Conservation (phyloP, 2,113 vertebrate species). For the Pogonocichla stellata region DNA sequence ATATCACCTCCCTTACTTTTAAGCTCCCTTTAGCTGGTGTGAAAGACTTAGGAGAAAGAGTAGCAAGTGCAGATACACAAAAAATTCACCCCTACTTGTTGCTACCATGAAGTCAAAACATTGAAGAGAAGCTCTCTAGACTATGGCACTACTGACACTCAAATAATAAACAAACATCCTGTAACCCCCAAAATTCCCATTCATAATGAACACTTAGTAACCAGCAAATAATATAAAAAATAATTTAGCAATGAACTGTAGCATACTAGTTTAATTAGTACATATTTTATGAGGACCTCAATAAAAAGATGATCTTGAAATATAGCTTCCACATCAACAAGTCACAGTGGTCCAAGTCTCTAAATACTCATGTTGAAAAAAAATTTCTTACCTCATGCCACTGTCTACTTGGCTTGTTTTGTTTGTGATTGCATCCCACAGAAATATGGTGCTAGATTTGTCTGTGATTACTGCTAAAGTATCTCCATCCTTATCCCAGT, state of each 20-base stretch:
- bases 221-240: not conserved
- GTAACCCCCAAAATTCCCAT: not conserved
- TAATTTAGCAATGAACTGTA: not conserved
- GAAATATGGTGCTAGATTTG: conserved; percentile 86
- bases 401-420: conserved; percentile 92
- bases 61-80: not conserved
- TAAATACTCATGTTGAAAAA: not conserved
- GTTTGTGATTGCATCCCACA: conserved; percentile 94
- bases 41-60: not conserved
- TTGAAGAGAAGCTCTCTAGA: not conserved
- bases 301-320: not conserved
- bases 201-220: not conserved
- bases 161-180: not conserved
- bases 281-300: not conserved
- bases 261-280: not conserved
- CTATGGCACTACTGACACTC: not conserved
- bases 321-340: not conserved
- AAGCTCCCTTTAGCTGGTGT: not conserved
- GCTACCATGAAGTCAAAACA: not conserved
- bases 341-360: not conserved
- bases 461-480: conserved; percentile 91
- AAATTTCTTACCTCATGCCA: conserved; percentile 84
- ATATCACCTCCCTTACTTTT: not conserved
- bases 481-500: conserved; percentile 98
- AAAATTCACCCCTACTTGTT: not conserved